Conservation (phyloP, 2,797 vertebrate species). For the Gobio occitaniae region DNA sequence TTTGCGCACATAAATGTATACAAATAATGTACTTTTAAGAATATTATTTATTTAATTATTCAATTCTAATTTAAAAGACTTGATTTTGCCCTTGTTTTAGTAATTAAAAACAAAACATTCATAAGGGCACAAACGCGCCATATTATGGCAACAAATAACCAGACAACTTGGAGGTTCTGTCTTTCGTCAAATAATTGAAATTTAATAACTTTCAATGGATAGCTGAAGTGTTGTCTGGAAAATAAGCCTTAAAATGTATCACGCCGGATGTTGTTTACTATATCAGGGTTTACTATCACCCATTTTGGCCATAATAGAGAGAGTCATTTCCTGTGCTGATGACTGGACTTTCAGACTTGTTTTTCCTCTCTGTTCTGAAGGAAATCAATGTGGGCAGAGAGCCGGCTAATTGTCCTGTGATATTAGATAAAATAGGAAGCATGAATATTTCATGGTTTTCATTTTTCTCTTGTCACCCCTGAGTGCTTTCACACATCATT, state of each 20-base stretch:
- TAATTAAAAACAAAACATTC: neutral
- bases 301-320: conserved; percentile 15
- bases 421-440: conserved; percentile 52
- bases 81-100: neutral
- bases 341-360: conserved; percentile 30
- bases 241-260: conserved; percentile 15
- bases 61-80: neutral
- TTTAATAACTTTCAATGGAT: neutral
- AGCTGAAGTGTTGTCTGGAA: conserved; percentile 15
- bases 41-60: neutral
- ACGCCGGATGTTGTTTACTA: conserved; percentile 13
- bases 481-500: conserved; percentile 25
- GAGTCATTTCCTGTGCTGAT: conserved; percentile 47
- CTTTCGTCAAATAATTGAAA: conserved; percentile 6
- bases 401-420: conserved; percentile 53
- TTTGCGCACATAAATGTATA: neutral
- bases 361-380: conserved; percentile 25
- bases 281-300: conserved; percentile 16
- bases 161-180: conserved; percentile 8
- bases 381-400: conserved; percentile 59
- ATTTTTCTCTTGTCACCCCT: conserved; percentile 46
- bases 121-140: neutral
- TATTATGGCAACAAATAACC: neutral
- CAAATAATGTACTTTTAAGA: neutral
- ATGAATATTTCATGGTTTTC: conserved; percentile 50